Evolutionary conservation across 2,113 vertebrate genomes (phyloP).

Genomic region (Apeltes quadracus): DNA sequence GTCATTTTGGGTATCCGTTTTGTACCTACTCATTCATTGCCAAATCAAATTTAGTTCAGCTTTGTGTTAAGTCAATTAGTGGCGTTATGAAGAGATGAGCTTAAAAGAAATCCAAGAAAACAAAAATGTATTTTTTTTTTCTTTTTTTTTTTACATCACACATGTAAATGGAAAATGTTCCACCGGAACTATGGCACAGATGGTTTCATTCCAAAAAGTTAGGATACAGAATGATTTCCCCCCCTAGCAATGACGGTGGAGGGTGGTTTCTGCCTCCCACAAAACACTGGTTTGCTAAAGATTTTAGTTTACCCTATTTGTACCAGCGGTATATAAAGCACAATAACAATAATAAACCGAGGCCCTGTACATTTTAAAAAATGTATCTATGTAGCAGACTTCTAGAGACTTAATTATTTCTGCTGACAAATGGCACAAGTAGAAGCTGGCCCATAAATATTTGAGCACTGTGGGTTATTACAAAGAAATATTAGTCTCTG

Average conservation of each 20-base stretch:
- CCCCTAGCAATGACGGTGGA: conserved; percentile 36
- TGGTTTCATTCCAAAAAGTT: neutral
- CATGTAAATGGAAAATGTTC: neutral
- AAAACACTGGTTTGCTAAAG: conserved; percentile 39
- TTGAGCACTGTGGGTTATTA: conserved; percentile 74
- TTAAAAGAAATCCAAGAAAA: conserved; percentile 10
- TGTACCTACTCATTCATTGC: neutral
- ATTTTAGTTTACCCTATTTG: conserved; percentile 56
- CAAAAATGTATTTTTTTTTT: too few relatives aligned
- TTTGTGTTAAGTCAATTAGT: neutral
- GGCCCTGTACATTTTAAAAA: conserved; percentile 50
- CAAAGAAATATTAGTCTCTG: conserved; percentile 23
- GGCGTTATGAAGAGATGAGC: neutral
- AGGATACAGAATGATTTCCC: conserved; percentile 18
- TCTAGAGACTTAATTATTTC: conserved; percentile 60
- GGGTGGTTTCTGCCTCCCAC: conserved; percentile 4
- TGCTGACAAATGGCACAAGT: conserved; percentile 66
- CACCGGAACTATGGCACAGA: conserved; percentile 8
- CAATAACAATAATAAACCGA: conserved; percentile 42
- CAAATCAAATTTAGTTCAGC: conserved; percentile 18
- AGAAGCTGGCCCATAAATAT: conserved; percentile 69
- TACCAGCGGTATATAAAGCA: conserved; percentile 16
- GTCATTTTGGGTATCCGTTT: conserved; percentile 9
- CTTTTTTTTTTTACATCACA: neutral
- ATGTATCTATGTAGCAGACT: conserved; percentile 39